Evolutionary conservation across 1,140 invertebrate genomes (phyloP), one percentile per base, ranked within the genome.

Genomic region (Trichonephila clavipes): DNA sequence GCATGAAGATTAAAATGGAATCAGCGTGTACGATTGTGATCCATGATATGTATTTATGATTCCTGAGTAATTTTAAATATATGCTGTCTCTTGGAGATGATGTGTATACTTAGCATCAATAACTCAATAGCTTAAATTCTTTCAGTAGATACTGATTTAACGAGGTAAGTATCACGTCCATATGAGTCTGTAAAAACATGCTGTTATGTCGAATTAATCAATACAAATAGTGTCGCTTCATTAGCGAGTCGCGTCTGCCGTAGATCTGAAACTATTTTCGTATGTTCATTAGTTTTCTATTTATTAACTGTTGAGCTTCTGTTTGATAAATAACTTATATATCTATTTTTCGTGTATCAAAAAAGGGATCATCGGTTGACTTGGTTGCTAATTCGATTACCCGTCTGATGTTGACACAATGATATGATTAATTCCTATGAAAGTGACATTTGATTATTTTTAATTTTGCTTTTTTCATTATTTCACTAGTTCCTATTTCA

Each of bases 1-100:
- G 21, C 51, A 28, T 18, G 12, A 61, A 44, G 77, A 44, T 82
- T 18, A 91, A 91, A 44, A 64, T 83, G 81, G 81, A 34, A 61
- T 83, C n/a, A 6, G 19, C 21, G 8, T 44, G 51, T 44, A 18
- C 64, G 21, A 61, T 51, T 28, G 19, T 44, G 61, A 58, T 90
- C 21, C 64, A 34, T 44, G 21, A 24, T 61, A 62, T 83, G 40
- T 44, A 83, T 91, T 91, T 88, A 88, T 91, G 90, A 91, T 91
- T 66, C 28, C 58, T n/a, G 34, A 91, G 69, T 64, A 44, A 28
- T 91, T 91, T 83, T 83, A 91, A 85, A 81, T 91, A 72, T 91
- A 83, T 59, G 81, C 69, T 91, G 69, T 83, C 44, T 77, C 77
- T 81, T 83, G 81, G 24, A 44, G 64, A 72, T 59, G 81, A 91